Evolutionary conservation across 2,888 invertebrate genomes (phyloP), one percentile per base, ranked within the genome.

Genomic region (Deilephila porcellus): DNA sequence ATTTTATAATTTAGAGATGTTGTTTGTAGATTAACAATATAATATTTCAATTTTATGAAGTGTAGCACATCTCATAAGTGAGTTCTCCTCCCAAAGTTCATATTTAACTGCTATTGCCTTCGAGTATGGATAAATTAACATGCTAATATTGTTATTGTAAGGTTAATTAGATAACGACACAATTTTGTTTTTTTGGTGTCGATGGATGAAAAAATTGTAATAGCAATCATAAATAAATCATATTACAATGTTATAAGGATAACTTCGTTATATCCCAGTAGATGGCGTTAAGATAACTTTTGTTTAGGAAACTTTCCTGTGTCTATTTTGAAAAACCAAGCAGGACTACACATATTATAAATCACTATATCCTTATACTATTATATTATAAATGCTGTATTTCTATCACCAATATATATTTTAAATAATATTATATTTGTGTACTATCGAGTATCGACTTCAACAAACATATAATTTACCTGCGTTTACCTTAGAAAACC

Each of bases 1-100:
- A 59, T 56, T 34, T 59, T 72, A 71, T 71, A 52, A 37, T 59
- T 72, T 59, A 72, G 59, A 32, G 17, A 59, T 37, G n/a, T 67
- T 29, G 56, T 59, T 17, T 4, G 64, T 56, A 56, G 32, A 72
- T 56, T 25, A 29, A 29, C 45, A 45, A 20, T n/a, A 64, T 64
- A 45, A 37, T n/a, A 45, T 45, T 64, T 8, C 37, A 64, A 45
- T 45, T 45, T 20, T 34, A 45, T 20, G 37, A 45, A 37, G 64
- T 64, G 45, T 64, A 60, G 64, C 64, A 64, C 20, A 45, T 20
- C 45, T 52, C 64, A 29, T 25, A 20, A 11, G 20, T 52, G 52
- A 52, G 52, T 25, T 4, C 17, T 52, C 20, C 17, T 67, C 67
- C 64, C 20, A 37, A 59, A 34, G 56, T 73, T 64, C 4, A 37